These are phyloP conservation scores for Clarias batrachus DNA, from an alignment of 2,113 vertebrate genomes.

Conservation along the genomic window DNA sequence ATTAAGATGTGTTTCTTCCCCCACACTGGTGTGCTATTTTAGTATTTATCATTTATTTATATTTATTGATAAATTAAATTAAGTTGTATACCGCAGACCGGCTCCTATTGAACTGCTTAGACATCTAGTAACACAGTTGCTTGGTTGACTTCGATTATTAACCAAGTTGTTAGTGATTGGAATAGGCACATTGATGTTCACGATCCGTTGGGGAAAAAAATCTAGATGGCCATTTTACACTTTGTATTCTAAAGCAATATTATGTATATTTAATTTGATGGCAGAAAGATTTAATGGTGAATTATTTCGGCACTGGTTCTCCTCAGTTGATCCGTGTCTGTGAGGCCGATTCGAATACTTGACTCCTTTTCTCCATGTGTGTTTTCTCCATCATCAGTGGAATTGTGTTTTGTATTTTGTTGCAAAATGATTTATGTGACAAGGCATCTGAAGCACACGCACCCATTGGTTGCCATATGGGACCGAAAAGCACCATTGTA, in stretches of 20 bases:
- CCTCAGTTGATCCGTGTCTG: not conserved
- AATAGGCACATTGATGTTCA: not conserved
- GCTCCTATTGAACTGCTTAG: not conserved
- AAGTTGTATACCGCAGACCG: too few relatives aligned
- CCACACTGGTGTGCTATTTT: not conserved
- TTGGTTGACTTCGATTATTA: not conserved
- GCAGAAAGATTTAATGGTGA: not conserved
- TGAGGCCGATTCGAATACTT: not conserved
- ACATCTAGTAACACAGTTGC: not conserved
- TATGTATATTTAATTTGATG: not conserved
- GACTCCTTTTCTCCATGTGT: not conserved
- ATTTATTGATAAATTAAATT: too few relatives aligned
- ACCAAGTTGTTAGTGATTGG: not conserved
- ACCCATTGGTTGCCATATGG: constrained; percentile 21
- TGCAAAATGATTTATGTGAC: constrained; percentile 8
- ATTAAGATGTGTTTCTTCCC: too few relatives aligned
- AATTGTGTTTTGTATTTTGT: constrained; percentile 7
- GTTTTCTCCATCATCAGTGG: not conserved
- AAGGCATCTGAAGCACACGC: not conserved
- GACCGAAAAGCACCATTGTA: constrained; percentile 18
- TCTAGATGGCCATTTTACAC: not conserved
- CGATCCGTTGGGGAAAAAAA: too few relatives aligned
- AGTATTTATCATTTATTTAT: too few relatives aligned
- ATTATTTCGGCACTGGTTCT: not conserved
- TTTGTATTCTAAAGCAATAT: not conserved